phyloP scores from a whole-genome alignment of 2,888 invertebrate species.

The Lumbricus terrestris region DNA sequence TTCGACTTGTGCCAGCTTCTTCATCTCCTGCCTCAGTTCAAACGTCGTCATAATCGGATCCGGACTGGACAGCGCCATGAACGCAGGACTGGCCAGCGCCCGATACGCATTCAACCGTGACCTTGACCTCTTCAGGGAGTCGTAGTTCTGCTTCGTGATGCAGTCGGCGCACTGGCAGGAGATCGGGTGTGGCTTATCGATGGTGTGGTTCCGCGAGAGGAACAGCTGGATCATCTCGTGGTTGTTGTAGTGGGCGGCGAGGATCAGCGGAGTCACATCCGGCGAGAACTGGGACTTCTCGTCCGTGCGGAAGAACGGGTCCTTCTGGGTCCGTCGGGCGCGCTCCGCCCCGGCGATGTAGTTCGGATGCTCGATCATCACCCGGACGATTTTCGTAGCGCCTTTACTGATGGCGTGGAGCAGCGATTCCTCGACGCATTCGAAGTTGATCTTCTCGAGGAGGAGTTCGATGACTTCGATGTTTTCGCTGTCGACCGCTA shows the following conservation, averaged over 20 bases:
- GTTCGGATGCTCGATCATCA: slow-evolving; percentile 63
- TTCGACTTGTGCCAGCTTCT: slow-evolving; percentile 65
- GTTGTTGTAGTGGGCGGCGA: slow-evolving; percentile 72
- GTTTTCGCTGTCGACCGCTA: slow-evolving; percentile 69
- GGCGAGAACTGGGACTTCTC: slow-evolving; percentile 67
- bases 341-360: slow-evolving; percentile 59
- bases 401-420: slow-evolving; percentile 70
- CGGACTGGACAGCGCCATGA: slow-evolving; percentile 68
- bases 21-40: slow-evolving; percentile 67
- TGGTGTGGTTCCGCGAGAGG: slow-evolving; percentile 68
- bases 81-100: slow-evolving; percentile 71
- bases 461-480: slow-evolving; percentile 69
- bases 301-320: slow-evolving; percentile 59
- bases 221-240: slow-evolving; percentile 71
- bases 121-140: slow-evolving; percentile 61
- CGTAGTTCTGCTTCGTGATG: slow-evolving; percentile 58
- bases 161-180: slow-evolving; percentile 59
- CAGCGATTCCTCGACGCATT: slow-evolving; percentile 67
- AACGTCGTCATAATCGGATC: slow-evolving; percentile 73
- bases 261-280: slow-evolving; percentile 70
- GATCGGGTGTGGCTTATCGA: slow-evolving; percentile 67
- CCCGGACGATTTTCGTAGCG: slow-evolving; percentile 65
- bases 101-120: slow-evolving; percentile 68
- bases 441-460: slow-evolving; percentile 66
- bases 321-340: slow-evolving; percentile 48